Evolutionary conservation across 2,797 vertebrate species (phyloP), one percentile per base, ranked within the genome.

Genomic region (Acanthiza pusilla): DNA sequence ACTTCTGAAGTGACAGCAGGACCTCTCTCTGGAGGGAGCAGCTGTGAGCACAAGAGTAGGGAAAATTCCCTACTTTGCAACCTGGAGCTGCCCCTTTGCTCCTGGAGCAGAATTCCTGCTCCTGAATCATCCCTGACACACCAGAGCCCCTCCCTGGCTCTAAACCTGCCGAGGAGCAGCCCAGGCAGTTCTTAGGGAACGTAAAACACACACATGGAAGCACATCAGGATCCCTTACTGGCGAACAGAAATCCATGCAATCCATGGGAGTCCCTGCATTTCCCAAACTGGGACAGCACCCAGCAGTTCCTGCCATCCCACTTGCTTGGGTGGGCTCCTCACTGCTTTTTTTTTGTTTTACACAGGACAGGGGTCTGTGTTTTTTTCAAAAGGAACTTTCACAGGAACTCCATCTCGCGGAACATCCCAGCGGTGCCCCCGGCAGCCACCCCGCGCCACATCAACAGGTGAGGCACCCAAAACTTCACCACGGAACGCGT

Each of bases 391-490:
- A 54, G 20, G 20, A 85, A 54, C 68, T 82, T 85, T 21, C 66
- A 51, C 17, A 55, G 51, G 23, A 72, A 45, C 57, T 70, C 74
- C 4, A 22, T 21, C 32, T 50, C 58, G 27, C 3, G 0, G 66
- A 51, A 14, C 36, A 57, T 6, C 45, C 55, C 4, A 1, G 40
- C 61, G 27, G 26, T 42, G 2, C 48, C 62, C 34, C 0, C 1
- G 11, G 60, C 78, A 66, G 11, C 32, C 30, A 6, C 9, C 26
- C 55, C 20, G 0, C 5, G 55, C 77, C 14, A 1, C 84, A 60
- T 45, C 94, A 92, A 96, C 93, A 96, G 88, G 91, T 87, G 77
- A 77, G 79, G 58, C 5, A 58, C 43, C 70, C 79, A n/a, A 22
- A 83, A 38, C 65, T 61, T 60, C 47, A 6, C 67, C 11, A 6